These are phyloP conservation scores for Tautogolabrus adspersus DNA, from an alignment of 2,113 vertebrate genomes.

Conservation along the genomic window DNA sequence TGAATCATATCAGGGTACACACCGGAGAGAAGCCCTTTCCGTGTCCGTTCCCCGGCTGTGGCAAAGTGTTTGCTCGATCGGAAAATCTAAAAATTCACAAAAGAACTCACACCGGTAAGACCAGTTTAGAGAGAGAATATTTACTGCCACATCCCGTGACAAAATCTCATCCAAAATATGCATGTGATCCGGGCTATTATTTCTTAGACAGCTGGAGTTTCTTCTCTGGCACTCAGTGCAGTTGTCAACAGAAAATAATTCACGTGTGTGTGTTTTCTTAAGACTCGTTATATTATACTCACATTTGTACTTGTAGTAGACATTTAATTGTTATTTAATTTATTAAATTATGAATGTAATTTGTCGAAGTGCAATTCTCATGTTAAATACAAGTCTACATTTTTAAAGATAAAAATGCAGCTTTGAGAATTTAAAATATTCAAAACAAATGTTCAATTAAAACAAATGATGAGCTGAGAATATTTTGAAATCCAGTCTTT, in stretches of 20 bases:
- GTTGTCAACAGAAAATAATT: conserved; percentile 56
- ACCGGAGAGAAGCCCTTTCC: conserved; percentile 87
- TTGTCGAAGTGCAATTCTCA: conserved; percentile 13
- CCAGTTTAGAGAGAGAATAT: not conserved
- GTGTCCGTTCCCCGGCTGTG: conserved; percentile 85
- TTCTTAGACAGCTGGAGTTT: conserved; percentile 53
- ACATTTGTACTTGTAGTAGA: not conserved
- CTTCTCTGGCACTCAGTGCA: conserved; percentile 43
- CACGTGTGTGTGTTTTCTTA: not conserved
- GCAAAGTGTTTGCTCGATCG: conserved; percentile 88
- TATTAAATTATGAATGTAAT: not conserved
- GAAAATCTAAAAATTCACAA: conserved; percentile 90
- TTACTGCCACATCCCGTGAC: conserved; percentile 34
- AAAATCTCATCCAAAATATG: conserved; percentile 43
- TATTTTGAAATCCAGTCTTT: not conserved
- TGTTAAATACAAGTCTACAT: not conserved
- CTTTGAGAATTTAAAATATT: too few relatives aligned
- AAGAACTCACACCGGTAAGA: conserved; percentile 89
- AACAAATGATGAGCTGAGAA: not conserved
- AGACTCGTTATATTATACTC: conserved; percentile 4
- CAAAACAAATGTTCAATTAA: not conserved
- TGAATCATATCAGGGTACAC: conserved; percentile 89
- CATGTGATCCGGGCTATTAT: conserved; percentile 63
- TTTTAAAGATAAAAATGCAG: too few relatives aligned
- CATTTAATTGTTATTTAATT: not conserved